Evolutionary conservation across 2,888 invertebrate genomes (phyloP).

Genomic region (Phoronis australis): DNA sequence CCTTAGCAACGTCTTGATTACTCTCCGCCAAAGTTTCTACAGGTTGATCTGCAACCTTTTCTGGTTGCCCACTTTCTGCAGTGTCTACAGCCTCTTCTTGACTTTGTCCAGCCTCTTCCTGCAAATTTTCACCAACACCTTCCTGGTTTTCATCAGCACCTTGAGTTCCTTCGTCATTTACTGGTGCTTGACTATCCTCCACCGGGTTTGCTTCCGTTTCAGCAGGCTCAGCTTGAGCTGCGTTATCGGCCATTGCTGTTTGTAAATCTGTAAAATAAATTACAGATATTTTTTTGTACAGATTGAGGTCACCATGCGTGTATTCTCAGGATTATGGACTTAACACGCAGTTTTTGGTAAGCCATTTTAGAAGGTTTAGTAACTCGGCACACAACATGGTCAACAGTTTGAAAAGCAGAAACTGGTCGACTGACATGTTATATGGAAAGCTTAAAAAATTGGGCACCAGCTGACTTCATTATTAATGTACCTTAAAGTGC

Average conservation of each 20-base stretch:
- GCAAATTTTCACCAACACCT: background rate
- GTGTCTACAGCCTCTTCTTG: conserved; percentile 1
- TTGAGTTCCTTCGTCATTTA: background rate
- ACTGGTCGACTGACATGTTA: too few relatives aligned
- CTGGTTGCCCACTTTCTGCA: conserved; percentile 6
- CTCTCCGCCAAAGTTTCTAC: background rate
- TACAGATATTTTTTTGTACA: too few relatives aligned
- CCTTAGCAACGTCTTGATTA: background rate
- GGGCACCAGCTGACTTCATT: too few relatives aligned
- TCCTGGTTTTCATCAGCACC: conserved; percentile 1
- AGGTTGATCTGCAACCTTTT: background rate
- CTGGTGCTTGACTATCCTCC: background rate
- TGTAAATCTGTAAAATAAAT: background rate
- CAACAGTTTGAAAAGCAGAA: too few relatives aligned
- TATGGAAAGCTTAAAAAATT: too few relatives aligned
- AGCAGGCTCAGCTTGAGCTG: conserved; percentile 1
- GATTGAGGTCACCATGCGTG: too few relatives aligned
- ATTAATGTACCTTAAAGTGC: too few relatives aligned
- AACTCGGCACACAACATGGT: too few relatives aligned
- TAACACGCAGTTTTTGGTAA: too few relatives aligned
- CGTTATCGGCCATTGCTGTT: too few relatives aligned
- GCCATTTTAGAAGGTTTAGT: too few relatives aligned
- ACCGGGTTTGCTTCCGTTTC: conserved; percentile 12
- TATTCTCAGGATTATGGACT: too few relatives aligned
- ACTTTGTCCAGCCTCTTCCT: conserved; percentile 7